phyloP scores from a whole-genome alignment of 2,888 invertebrate genomes.

The Cotesia congregata region DNA sequence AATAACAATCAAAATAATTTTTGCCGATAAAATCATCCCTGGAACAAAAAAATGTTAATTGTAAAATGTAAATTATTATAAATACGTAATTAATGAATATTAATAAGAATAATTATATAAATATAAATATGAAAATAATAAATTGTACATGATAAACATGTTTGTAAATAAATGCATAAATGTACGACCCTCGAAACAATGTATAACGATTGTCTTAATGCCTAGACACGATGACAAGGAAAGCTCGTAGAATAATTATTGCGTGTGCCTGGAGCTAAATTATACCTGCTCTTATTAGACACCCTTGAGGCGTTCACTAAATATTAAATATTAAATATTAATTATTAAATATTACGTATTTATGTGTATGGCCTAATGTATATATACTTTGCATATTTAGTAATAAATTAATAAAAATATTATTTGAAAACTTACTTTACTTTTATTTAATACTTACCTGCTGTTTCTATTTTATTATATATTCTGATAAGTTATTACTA shows the following conservation, averaged over 20 bases:
- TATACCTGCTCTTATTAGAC: not conserved
- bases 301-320: conserved; percentile 28
- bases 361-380: conserved; percentile 66
- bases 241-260: conserved; percentile 25
- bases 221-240: conserved; percentile 22
- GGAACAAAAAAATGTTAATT: not conserved
- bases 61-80: conserved; percentile 12
- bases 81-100: not conserved
- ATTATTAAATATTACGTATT: conserved; percentile 51
- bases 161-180: conserved; percentile 15
- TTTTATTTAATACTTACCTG: conserved; percentile 57
- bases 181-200: conserved; percentile 13
- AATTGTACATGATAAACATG: not conserved
- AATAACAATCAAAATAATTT: not conserved
- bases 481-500: no score
- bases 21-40: not conserved
- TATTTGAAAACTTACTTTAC: conserved; percentile 47
- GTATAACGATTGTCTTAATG: conserved; percentile 20
- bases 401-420: conserved; percentile 61
- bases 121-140: not conserved
- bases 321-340: conserved; percentile 23
- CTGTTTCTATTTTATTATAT: not conserved
- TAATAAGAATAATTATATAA: not conserved
- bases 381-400: conserved; percentile 65
- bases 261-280: conserved; percentile 24